Evolutionary conservation across 2,113 vertebrate species (phyloP).

Genomic region (Echinops telfairi): DNA sequence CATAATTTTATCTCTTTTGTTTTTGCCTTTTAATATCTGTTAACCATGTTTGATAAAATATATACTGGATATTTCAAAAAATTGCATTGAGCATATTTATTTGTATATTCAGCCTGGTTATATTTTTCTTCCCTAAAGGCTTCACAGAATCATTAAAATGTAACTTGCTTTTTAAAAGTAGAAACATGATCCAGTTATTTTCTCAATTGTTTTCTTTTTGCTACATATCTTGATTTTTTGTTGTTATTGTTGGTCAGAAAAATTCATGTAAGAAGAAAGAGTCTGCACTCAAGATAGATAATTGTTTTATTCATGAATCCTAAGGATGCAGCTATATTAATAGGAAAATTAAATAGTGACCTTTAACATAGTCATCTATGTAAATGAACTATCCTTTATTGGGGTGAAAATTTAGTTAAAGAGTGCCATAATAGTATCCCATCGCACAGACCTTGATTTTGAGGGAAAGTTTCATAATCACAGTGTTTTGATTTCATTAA

Average conservation of each 20-base stretch:
- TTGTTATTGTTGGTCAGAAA: conserved; percentile 54
- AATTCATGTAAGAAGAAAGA: conserved; percentile 76
- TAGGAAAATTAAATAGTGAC: conserved; percentile 72
- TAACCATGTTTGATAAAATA: conserved; percentile 35
- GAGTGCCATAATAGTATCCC: conserved; percentile 11
- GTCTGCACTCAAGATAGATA: conserved; percentile 70
- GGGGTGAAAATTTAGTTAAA: conserved; percentile 43
- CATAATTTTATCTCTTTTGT: neutral
- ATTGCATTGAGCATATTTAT: neutral
- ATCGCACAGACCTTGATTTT: conserved; percentile 36
- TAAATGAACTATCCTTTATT: conserved; percentile 63
- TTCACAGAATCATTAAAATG: conserved; percentile 61
- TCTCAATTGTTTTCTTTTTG: conserved; percentile 80
- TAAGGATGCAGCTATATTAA: conserved; percentile 75
- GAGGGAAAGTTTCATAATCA: neutral
- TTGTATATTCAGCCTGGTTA: conserved; percentile 33
- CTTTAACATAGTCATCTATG: conserved; percentile 65
- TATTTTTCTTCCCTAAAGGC: conserved; percentile 34
- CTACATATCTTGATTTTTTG: conserved; percentile 73
- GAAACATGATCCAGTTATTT: conserved; percentile 79
- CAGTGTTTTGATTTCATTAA: conserved; percentile 14
- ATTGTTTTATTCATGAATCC: conserved; percentile 77
- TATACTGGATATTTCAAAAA: conserved; percentile 17
- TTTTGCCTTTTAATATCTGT: neutral
- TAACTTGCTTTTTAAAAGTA: conserved; percentile 79